phyloP scores from a whole-genome alignment of 1,140 invertebrate species.

The Pseudoatta argentina region DNA sequence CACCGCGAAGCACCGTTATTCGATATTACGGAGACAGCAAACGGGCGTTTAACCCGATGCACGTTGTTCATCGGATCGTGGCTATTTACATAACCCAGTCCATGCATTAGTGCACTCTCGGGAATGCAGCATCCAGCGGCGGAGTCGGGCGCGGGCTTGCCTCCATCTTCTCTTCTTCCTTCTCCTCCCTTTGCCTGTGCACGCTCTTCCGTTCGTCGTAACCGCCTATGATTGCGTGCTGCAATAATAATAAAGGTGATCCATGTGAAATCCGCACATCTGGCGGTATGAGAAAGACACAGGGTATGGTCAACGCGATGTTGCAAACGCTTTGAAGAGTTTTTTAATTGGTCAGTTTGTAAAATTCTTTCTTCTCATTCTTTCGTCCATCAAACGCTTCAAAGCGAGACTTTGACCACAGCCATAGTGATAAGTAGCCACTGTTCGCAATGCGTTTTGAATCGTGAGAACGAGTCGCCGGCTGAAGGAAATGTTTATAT shows the following conservation, averaged over 20 bases:
- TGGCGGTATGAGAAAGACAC: neutral
- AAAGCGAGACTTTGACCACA: no score
- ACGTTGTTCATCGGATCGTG: constrained; percentile 44
- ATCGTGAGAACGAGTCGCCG: neutral
- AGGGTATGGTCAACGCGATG: no score
- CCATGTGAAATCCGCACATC: constrained; percentile 4
- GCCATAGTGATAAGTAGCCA: constrained; percentile 1
- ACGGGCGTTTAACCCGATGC: constrained; percentile 34
- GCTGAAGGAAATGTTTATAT: neutral
- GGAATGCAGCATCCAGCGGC: constrained; percentile 55
- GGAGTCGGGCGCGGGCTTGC: constrained; percentile 7
- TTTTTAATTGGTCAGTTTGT: no score
- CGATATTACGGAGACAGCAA: constrained; percentile 40
- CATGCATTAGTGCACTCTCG: constrained; percentile 41
- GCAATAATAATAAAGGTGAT: constrained; percentile 51
- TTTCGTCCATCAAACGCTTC: no score
- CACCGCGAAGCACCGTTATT: constrained; percentile 47
- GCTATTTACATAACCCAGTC: constrained; percentile 60
- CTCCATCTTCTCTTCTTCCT: neutral
- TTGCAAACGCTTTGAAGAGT: no score
- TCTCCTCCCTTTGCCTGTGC: neutral
- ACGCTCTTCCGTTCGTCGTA: constrained; percentile 34
- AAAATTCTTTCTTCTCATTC: no score
- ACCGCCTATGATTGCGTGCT: constrained; percentile 18
- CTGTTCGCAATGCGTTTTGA: neutral